Evolutionary conservation across 2,113 vertebrate species (phyloP).

Genomic region (Spea multiplicata): DNA sequence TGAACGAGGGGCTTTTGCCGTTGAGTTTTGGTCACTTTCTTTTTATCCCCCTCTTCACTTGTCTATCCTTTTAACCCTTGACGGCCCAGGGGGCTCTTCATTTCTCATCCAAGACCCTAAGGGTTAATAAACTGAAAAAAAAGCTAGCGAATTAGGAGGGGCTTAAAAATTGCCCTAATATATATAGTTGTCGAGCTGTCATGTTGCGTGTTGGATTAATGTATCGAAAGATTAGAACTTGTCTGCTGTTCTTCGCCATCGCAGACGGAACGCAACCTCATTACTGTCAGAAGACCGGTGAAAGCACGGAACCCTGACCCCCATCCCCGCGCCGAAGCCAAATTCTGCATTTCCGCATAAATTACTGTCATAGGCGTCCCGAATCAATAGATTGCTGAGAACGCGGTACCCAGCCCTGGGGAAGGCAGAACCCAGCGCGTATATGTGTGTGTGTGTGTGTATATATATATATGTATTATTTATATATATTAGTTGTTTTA

Average conservation of each 20-base stretch:
- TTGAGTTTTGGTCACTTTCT: no score
- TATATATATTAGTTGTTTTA: not conserved
- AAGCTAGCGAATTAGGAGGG: no score
- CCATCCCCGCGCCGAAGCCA: not conserved
- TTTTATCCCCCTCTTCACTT: no score
- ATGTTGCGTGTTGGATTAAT: slow-evolving; percentile 12
- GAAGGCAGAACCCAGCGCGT: not conserved
- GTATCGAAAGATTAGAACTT: slow-evolving; percentile 18
- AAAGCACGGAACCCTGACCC: slow-evolving; percentile 9
- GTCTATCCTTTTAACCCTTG: no score
- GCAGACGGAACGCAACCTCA: slow-evolving; percentile 26
- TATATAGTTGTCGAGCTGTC: not conserved
- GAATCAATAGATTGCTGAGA: slow-evolving; percentile 33
- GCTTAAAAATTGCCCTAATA: not conserved
- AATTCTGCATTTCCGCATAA: slow-evolving; percentile 31
- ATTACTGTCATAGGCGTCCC: slow-evolving; percentile 9
- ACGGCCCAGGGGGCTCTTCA: no score
- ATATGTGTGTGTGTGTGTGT: not conserved
- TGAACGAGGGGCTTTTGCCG: no score
- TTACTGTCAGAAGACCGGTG: slow-evolving; percentile 37
- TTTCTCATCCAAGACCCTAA: no score
- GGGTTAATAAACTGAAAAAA: no score
- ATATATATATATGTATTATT: no score
- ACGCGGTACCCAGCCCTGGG: not conserved
- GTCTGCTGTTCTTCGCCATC: slow-evolving; percentile 9